phyloP scores from a whole-genome alignment of 2,797 vertebrate genomes.

The Odontamblyopus lacepedii region DNA sequence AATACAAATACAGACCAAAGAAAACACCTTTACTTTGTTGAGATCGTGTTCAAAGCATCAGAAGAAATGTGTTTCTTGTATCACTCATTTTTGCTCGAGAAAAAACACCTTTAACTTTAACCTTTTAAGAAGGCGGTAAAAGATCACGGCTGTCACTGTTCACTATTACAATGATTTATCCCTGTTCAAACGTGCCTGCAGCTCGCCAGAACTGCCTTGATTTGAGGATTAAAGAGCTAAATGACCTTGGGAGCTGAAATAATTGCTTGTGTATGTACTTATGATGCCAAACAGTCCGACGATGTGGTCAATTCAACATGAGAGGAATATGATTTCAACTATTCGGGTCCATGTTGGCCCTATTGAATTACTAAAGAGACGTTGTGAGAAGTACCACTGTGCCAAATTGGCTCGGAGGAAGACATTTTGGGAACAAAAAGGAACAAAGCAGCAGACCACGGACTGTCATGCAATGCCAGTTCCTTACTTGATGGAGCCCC shows the following conservation, averaged over 20 bases:
- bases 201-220: constrained; percentile 46
- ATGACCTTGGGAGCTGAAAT: constrained; percentile 50
- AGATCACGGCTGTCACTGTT: constrained; percentile 41
- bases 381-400: constrained; percentile 17
- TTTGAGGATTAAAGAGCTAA: constrained; percentile 40
- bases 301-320: constrained; percentile 39
- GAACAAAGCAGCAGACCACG: constrained; percentile 21
- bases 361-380: constrained; percentile 34
- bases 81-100: not conserved
- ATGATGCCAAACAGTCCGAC: constrained; percentile 42
- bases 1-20: too few relatives aligned
- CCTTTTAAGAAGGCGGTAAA: constrained; percentile 46
- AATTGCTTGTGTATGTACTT: constrained; percentile 45
- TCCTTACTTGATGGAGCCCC: constrained; percentile 37
- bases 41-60: too few relatives aligned
- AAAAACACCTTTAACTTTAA: constrained; percentile 44
- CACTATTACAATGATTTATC: constrained; percentile 58
- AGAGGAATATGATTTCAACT: constrained; percentile 27
- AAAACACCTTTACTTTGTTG: too few relatives aligned
- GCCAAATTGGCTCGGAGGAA: constrained; percentile 26
- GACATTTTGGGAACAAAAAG: constrained; percentile 26
- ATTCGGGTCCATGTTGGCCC: constrained; percentile 35
- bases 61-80: too few relatives aligned
- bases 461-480: constrained; percentile 32
- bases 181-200: constrained; percentile 23